A percentile compares a stretch with the other conserved stretches of the same genome.
These are phyloP conservation scores for Agrochola circellaris DNA, from an alignment of 2,888 invertebrate genomes.

Conservation along the genomic window DNA sequence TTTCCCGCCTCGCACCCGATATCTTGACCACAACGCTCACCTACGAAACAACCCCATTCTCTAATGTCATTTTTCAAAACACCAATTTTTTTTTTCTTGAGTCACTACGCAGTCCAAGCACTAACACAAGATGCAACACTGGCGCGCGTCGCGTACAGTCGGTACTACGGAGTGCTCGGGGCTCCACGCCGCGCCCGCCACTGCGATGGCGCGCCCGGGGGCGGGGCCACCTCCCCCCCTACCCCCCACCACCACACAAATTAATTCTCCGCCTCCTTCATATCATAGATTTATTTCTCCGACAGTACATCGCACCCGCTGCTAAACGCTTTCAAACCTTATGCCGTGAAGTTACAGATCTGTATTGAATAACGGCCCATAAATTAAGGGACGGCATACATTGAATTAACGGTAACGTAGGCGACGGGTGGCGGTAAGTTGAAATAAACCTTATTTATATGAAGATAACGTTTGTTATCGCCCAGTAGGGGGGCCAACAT, in stretches of 20 bases:
- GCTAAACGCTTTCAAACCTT: constrained; percentile 89
- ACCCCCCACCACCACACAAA: constrained; percentile 82
- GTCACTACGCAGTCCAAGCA: constrained; percentile 66
- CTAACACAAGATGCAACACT: constrained; percentile 59
- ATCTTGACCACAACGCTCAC: constrained; percentile 80
- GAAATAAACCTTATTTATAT: constrained; percentile 77
- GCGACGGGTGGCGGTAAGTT: constrained; percentile 69
- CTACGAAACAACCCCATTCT: constrained; percentile 73
- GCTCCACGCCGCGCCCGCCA: constrained; percentile 76
- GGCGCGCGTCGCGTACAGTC: constrained; percentile 70
- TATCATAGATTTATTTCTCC: constrained; percentile 90
- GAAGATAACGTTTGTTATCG: constrained; percentile 77
- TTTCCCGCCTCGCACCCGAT: constrained; percentile 78
- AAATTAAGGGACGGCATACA: constrained; percentile 88
- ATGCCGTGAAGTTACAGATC: constrained; percentile 84
- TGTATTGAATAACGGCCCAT: constrained; percentile 84
- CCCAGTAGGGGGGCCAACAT: constrained; percentile 69
- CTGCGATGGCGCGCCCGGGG: constrained; percentile 88
- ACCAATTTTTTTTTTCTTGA: constrained; percentile 61
- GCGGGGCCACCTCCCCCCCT: constrained; percentile 84
- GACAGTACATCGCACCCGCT: constrained; percentile 80
- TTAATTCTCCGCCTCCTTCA: constrained; percentile 90
- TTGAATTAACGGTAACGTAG: constrained; percentile 87
- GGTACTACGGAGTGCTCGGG: constrained; percentile 62
- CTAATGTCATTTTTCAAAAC: constrained; percentile 74